Percentiles rank a stretch among this genome's conserved stretches.
Evolutionary conservation across 2,797 vertebrate species (phyloP).

Genomic region (Strix occidentalis): DNA sequence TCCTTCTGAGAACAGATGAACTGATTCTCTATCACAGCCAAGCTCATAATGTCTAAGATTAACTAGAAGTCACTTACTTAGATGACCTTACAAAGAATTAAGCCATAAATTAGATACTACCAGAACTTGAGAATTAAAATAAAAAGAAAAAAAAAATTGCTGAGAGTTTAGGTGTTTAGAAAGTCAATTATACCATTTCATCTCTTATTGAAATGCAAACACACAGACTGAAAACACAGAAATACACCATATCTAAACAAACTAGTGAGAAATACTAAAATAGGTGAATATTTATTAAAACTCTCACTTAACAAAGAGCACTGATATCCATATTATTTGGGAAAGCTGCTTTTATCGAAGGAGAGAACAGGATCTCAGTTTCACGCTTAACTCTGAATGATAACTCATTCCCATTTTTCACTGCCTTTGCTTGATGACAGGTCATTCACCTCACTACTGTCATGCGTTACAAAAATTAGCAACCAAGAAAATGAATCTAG

Average conservation of each 20-base stretch:
- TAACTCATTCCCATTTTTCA: conserved; percentile 27
- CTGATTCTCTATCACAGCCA: neutral
- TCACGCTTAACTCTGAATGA: conserved; percentile 42
- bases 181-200: conserved; percentile 18
- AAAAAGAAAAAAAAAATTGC: neutral
- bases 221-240: neutral
- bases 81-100: conserved; percentile 47
- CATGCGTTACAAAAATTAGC: conserved; percentile 54
- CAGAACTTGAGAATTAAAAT: conserved; percentile 38
- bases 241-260: neutral
- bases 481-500: conserved; percentile 51
- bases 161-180: conserved; percentile 9
- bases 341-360: neutral
- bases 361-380: conserved; percentile 24
- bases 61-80: neutral
- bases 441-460: conserved; percentile 61
- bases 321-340: neutral
- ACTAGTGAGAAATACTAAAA: neutral
- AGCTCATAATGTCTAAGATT: neutral
- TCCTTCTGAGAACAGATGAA: conserved; percentile 2
- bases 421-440: conserved; percentile 31
- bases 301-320: neutral
- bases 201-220: neutral
- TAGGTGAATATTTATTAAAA: conserved; percentile 37
- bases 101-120: conserved; percentile 29